Base-by-base conservation (phyloP, 2,113 vertebrate genomes). In the Hippocampus mohnikei region DNA sequence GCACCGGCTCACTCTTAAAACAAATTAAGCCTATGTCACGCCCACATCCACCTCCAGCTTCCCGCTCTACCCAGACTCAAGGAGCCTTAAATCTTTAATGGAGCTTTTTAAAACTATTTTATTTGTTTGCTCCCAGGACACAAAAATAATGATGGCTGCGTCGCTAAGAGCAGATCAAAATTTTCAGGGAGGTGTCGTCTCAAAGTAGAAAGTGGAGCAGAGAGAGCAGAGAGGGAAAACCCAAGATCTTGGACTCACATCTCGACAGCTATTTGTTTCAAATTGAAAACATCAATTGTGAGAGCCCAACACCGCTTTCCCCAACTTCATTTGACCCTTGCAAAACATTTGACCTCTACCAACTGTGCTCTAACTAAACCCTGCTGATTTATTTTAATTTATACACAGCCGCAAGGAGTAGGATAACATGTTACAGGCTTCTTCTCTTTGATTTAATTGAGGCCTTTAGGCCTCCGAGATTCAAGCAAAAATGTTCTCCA, bases 1-100 rank as follows among this genome's bases (percentile, higher is more conserved):
- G 91, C 90, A 90, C 81, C 68, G 70, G 74, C 87, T 86, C 63
- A 77, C 87, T 86, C 79, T 88, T 88, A 88, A 88, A 86, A 89
- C 90, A 92, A 89, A 92, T 89, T 84, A 92, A 92, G 89, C 88
- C 84, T 84, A 87, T 84, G 88, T 90, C 84, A 88, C 88, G 84
- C 88, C 90, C 88, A 81, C 86, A 86, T 77, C 84, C 88, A 87
- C 87, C 76, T 82, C 79, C 81, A 80, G 85, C 74, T 2, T 21
- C 79, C 73, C 59, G 83, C 70, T 76, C 74, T 72, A 66, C 83
- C 80, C 80, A 84, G 71, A 81, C 89, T 91, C 90, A 91, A 91
- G 91, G 91, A 93, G 92, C 88, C 84, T 83, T 92, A 86, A 90
- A 92, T 91, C 86, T 92, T 92, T 92, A 92, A 93, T 92, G 92